Evolutionary conservation across 1,140 invertebrate genomes (phyloP), one percentile per base, ranked within the genome.

Genomic region (Bombus terrestris): DNA sequence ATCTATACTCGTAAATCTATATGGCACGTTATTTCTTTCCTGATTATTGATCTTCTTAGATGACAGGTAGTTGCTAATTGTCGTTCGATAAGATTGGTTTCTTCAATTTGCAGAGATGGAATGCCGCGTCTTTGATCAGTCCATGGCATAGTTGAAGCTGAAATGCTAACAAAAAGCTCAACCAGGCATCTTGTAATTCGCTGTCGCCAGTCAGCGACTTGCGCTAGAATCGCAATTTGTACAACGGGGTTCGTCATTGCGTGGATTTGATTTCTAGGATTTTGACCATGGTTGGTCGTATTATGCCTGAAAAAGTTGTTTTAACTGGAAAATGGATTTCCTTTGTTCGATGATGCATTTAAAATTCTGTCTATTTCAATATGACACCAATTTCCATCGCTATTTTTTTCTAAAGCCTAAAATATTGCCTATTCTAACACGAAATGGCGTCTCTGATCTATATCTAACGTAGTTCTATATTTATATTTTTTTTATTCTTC

Each of bases 141-240:
- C 59, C 69, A 64, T 71, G 53, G 35, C 35, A 53, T 8, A 43
- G 57, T 80, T 41, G 41, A 1, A 15, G 39, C 79, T 25, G n/a
- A 12, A 25, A 28, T 39, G 35, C 35, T 13, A 77, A 59, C 75
- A 62, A 78, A 77, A 88, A 88, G 66, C 66, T 73, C 88, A 86
- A 88, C 76, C 86, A 74, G 86, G 5, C 72, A 76, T 91, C 86
- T 76, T 84, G 43, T 78, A 64, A 41, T 69, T 32, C 75, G 72
- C 84, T 85, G 75, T 73, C 85, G 75, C 62, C 69, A 28, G 64
- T 80, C 66, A 71, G 66, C 37, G 28, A 77, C 43, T 43, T 35
- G 62, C n/a, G 35, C 28, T 53, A 53, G 18, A 53, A 53, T 53
- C 47, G 6, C 47, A 53, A 53, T 53, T 22, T 53, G 22, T 53